phyloP scores from a whole-genome alignment of 2,888 invertebrate species.

The Temnothorax unifasciatus region DNA sequence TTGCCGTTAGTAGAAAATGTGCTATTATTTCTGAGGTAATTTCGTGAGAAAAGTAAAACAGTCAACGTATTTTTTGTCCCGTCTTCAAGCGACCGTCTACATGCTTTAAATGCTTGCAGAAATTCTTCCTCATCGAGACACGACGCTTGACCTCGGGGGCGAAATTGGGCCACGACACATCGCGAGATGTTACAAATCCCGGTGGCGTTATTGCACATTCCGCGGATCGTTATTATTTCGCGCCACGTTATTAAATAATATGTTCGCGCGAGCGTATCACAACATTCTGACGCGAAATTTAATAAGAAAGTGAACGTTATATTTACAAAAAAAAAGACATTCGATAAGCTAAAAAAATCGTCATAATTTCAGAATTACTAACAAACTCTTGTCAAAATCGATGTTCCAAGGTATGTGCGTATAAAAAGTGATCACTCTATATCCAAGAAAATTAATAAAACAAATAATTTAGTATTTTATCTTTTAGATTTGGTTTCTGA shows the following conservation, averaged over 20 bases:
- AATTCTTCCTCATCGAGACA: constrained; percentile 27
- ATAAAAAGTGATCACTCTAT: neutral
- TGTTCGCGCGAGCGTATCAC: neutral
- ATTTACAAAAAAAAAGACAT: neutral
- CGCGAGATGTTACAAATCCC: constrained; percentile 41
- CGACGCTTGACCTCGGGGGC: constrained; percentile 31
- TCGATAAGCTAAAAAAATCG: neutral
- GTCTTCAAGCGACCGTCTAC: neutral
- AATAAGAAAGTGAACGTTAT: neutral
- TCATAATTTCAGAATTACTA: neutral
- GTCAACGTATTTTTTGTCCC: neutral
- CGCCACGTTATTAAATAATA: constrained; percentile 34
- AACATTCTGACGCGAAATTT: neutral
- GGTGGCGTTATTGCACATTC: constrained; percentile 53
- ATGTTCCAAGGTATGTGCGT: neutral
- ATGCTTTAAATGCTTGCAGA: constrained; percentile 18
- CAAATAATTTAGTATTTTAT: neutral
- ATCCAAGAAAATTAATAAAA: constrained; percentile 17
- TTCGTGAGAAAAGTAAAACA: neutral
- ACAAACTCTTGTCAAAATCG: neutral
- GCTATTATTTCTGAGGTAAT: neutral
- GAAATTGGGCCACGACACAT: constrained; percentile 48
- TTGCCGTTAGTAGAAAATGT: neutral
- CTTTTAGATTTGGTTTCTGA: neutral
- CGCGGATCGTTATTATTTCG: constrained; percentile 54